Base-by-base conservation (phyloP, 1,140 invertebrate species). In the Drosophila lini region DNA sequence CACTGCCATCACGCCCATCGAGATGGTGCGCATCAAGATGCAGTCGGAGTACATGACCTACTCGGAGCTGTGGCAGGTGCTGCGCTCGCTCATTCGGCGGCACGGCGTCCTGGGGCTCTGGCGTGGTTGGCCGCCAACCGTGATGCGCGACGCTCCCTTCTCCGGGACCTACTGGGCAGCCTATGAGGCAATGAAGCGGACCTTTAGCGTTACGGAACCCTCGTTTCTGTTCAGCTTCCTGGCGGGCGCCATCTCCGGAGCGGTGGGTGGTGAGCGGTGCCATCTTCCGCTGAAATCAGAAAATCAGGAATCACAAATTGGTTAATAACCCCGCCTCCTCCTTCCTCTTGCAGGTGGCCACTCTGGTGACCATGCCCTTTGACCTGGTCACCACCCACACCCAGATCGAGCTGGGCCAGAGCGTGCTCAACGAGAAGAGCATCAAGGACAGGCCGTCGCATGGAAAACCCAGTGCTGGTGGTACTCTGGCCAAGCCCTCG, bases 331-430 rank as follows among this genome's bases (percentile, higher is more conserved):
- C 4, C 7, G 8, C 22, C 11, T 32, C 8, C 31, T 8, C 6
- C 13, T 15, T 25, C 4, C 9, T 10, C 36, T 93, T 94, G 53
- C 90, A 98, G 97, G 90, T 98, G 81, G 98, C 98, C 48, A 97
- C 97, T 10, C 93, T 97, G 44, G 77, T 98, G 3, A 99, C 99
- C 4, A 94, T 98, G 80, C 99, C 99, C 19, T 99, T 99, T 94
- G 99, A 99, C 94, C 98, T 99, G 15, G 96, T 99, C 0, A 99
- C 99, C 94, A 99, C 99, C 3, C 97, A 98, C 90, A 95, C 97
- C 81, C 99, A 99, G 94, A 98, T 99, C 81, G 98, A 99, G 93
- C 94, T 99, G 83, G 98, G 98, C 11, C 96, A 98, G 93, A 95
- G 95, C 89, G 94, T 96, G 93, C 94, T 96, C 69, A 95, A 95